Conservation (phyloP, 2,113 vertebrate species). For the Chionomys nivalis region DNA sequence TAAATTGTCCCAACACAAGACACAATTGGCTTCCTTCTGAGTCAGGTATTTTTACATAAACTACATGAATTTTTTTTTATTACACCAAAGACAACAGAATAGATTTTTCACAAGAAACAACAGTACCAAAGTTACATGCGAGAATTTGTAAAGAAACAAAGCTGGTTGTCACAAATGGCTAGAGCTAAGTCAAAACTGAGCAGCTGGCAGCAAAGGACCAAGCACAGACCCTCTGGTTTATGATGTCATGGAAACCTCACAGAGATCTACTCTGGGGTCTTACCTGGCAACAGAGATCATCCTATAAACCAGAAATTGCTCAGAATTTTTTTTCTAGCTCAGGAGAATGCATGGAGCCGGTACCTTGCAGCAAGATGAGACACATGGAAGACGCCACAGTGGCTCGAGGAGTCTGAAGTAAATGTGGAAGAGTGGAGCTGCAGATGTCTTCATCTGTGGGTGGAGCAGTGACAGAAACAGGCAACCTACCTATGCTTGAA, state of each 20-base stretch:
- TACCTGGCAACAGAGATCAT: conserved; percentile 48
- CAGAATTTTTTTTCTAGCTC: conserved; percentile 25
- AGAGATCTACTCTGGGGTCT: conserved; percentile 40
- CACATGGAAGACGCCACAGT: conserved; percentile 47
- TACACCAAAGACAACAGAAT: conserved; percentile 90
- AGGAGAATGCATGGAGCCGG: conserved; percentile 20
- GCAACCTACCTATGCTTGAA: background rate
- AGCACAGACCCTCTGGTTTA: conserved; percentile 19
- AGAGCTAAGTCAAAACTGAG: conserved; percentile 58
- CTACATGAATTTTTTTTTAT: conserved; percentile 86
- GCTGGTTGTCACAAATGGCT: conserved; percentile 70
- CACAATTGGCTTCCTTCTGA: conserved; percentile 88
- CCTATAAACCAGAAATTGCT: conserved; percentile 37
- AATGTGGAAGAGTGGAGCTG: background rate
- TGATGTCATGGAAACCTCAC: conserved; percentile 46
- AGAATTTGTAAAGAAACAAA: conserved; percentile 86
- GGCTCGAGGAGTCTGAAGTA: conserved; percentile 44
- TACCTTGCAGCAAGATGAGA: conserved; percentile 56
- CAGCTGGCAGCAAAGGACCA: conserved; percentile 45
- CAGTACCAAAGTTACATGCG: conserved; percentile 91
- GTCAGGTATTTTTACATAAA: conserved; percentile 87
- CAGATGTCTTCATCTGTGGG: background rate
- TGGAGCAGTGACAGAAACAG: conserved; percentile 1
- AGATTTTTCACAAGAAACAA: conserved; percentile 90
- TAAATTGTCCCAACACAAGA: conserved; percentile 87